Conservation (phyloP, 2,888 invertebrate species). For the Lapara coniferarum region DNA sequence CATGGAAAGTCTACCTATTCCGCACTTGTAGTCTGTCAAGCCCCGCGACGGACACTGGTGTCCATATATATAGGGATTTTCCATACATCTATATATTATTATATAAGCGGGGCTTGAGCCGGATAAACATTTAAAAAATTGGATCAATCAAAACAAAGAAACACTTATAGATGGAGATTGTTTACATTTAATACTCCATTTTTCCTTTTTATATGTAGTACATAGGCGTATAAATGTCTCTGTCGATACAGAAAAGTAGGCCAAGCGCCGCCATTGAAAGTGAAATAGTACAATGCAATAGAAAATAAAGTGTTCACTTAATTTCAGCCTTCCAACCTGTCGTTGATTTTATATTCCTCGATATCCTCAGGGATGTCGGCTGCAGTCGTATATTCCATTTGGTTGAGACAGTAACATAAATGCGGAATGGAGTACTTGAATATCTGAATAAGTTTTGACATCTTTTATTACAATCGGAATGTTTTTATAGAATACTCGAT, state of each 20-base stretch:
- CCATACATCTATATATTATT: too few relatives aligned
- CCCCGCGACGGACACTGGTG: too few relatives aligned
- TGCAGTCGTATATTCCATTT: slow-evolving; percentile 2
- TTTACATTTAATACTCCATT: background rate
- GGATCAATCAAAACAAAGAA: too few relatives aligned
- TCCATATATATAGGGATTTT: too few relatives aligned
- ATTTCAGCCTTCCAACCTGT: slow-evolving; percentile 10
- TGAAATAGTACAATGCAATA: slow-evolving; percentile 17
- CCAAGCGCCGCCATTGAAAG: slow-evolving; percentile 9
- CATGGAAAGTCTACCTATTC: too few relatives aligned
- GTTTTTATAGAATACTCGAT: too few relatives aligned
- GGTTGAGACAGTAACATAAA: background rate
- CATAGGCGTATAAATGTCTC: background rate
- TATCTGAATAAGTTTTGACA: background rate
- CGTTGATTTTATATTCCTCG: background rate
- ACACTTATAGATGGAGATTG: background rate
- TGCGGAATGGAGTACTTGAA: background rate
- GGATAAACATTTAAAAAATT: too few relatives aligned
- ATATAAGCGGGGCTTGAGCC: too few relatives aligned
- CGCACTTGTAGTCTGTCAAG: too few relatives aligned
- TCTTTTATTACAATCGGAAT: too few relatives aligned
- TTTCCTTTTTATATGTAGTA: background rate
- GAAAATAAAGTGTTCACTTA: slow-evolving; percentile 16
- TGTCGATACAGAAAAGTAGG: slow-evolving; percentile 1
- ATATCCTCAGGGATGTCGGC: slow-evolving; percentile 4